A percentile compares a stretch with the other conserved stretches of the same genome.
Conservation (phyloP, 2,797 vertebrate genomes). For the Babyrousa celebensis region DNA sequence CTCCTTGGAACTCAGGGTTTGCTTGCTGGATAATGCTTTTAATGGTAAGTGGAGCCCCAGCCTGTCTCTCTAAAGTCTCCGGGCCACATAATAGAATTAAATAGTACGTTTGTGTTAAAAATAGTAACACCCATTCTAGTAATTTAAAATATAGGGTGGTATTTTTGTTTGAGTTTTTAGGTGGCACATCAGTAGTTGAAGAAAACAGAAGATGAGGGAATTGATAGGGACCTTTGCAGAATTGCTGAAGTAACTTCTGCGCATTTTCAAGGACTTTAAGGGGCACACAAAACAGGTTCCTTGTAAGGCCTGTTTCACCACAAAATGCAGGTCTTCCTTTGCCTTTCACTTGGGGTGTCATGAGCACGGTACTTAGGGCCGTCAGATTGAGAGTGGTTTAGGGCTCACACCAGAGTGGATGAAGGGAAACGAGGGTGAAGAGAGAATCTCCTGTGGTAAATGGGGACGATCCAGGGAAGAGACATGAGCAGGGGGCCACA, state of each 20-base stretch:
- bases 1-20: not conserved
- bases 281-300: slow-evolving; percentile 8
- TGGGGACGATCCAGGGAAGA: not conserved
- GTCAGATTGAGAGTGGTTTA: not conserved
- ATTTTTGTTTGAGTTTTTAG: slow-evolving; percentile 68
- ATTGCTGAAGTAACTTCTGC: slow-evolving; percentile 54
- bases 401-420: not conserved
- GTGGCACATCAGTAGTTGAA: not conserved
- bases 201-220: slow-evolving; percentile 39
- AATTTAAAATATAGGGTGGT: slow-evolving; percentile 47
- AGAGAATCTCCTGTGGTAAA: not conserved
- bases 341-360: not conserved
- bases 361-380: not conserved
- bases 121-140: slow-evolving; percentile 60
- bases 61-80: not conserved
- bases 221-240: slow-evolving; percentile 15
- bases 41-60: not conserved
- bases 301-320: slow-evolving; percentile 17
- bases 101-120: slow-evolving; percentile 59
- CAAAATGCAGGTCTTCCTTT: slow-evolving; percentile 48
- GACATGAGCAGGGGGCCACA: not conserved
- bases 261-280: slow-evolving; percentile 47
- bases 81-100: not conserved
- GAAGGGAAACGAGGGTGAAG: not conserved
- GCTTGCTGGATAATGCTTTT: not conserved